Base-by-base conservation (phyloP, 1,140 invertebrate species). In the Solenopsis fugax region DNA sequence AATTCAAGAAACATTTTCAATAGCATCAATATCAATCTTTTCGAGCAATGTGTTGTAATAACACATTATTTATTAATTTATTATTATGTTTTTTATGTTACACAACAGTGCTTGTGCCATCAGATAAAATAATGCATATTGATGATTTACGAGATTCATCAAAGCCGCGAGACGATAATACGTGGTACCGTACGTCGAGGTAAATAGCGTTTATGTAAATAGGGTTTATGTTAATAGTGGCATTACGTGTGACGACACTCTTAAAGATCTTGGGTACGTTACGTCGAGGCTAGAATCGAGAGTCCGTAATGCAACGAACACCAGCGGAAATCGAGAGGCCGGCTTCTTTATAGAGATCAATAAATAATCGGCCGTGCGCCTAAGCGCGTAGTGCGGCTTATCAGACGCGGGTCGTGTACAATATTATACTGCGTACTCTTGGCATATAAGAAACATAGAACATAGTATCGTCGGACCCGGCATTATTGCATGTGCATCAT, bases 271-370 rank as follows among this genome's bases (percentile, higher is more conserved):
- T 37, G 1, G 71, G 6, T 29, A 29, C 29, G 29, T 13, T n/a
- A 64, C 9, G 21, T 48, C 16, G n/a, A 12, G n/a, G n/a, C 64
- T 37, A 37, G 9, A 45, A 29, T 64, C 45, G 75, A 41, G 34
- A 54, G 41, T 67, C n/a, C 62, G 18, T 34, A n/a, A n/a, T 18
- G 41, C 37, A 48, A 29, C 18, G 1, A n/a, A 37, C 5, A 34
- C 10, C 76, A 12, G 16, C 29, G 18, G 7, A 80, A 41, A 80
- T 80, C 48, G 48, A 67, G 13, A 80, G 34, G 34, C 54, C 37
- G 54, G 72, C 16, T 54, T 50, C 60, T 85, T 85, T 77, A 85
- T 41, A 21, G 48, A 86, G 60, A 56, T 56, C 60, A n/a, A 85
- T 85, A 85, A 85, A 85, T 76, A 64, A 76, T 65, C 71, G 72